phyloP scores from a whole-genome alignment of 2,113 vertebrate genomes.

The Anseranas semipalmata region DNA sequence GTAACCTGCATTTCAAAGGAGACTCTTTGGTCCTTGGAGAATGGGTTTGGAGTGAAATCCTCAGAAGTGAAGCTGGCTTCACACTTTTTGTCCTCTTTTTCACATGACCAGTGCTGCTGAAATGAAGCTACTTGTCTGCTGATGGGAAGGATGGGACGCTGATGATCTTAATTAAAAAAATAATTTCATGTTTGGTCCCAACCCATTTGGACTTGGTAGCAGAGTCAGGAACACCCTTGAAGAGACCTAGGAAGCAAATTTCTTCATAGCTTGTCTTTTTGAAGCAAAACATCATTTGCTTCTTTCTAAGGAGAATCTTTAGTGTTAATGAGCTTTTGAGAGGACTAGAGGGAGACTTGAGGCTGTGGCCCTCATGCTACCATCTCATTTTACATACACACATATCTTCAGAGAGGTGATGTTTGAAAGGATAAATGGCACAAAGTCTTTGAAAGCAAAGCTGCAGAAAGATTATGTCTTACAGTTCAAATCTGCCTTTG shows the following conservation, averaged over 20 bases:
- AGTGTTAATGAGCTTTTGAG: background rate
- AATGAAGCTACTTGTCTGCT: background rate
- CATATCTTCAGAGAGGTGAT: background rate
- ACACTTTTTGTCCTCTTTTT: rapidly evolving
- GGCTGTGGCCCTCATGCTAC: background rate
- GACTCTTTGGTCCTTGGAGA: background rate
- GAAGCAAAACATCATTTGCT: background rate
- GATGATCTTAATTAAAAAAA: background rate
- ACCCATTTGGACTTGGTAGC: background rate
- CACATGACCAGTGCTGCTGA: background rate
- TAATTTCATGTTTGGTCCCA: background rate
- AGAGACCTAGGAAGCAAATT: background rate
- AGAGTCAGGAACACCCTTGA: background rate
- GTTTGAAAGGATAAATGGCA: background rate
- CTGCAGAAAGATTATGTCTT: background rate
- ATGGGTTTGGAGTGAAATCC: background rate
- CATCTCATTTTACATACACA: background rate
- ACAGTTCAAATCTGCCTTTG: background rate
- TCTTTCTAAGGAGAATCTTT: background rate
- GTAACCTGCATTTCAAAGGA: background rate
- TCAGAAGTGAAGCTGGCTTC: background rate
- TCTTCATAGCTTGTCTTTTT: background rate
- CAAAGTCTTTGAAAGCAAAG: conserved; percentile 8
- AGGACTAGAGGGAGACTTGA: background rate
- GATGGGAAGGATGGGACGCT: background rate